phyloP scores from a whole-genome alignment of 1,140 invertebrate species.

The Pararge aegeria region DNA sequence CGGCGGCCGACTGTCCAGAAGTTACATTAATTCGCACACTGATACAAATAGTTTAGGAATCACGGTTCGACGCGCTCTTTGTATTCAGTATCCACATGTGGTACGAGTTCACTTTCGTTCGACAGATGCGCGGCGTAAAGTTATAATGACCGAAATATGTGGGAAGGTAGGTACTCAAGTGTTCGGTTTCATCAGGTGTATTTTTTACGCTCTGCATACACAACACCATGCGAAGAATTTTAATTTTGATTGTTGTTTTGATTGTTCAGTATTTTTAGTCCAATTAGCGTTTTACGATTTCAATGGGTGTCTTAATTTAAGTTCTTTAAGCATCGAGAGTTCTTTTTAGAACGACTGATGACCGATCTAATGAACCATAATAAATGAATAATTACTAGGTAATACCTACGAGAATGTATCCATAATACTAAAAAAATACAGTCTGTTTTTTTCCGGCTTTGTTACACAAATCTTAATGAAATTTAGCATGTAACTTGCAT shows the following conservation, averaged over 20 bases:
- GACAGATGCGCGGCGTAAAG: slow-evolving; percentile 23
- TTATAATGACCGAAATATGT: slow-evolving; percentile 25
- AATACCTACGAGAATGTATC: too few relatives aligned
- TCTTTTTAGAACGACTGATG: too few relatives aligned
- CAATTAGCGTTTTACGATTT: neutral
- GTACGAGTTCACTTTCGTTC: slow-evolving; percentile 52
- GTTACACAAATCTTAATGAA: too few relatives aligned
- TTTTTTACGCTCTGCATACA: slow-evolving; percentile 20
- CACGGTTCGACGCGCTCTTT: slow-evolving; percentile 64
- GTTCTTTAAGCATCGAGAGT: too few relatives aligned
- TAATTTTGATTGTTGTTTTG: neutral
- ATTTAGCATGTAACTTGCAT: too few relatives aligned
- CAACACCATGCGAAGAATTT: slow-evolving; percentile 17
- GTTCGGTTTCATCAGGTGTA: slow-evolving; percentile 9
- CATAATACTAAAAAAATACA: too few relatives aligned
- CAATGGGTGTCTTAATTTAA: neutral
- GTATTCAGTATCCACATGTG: slow-evolving; percentile 41
- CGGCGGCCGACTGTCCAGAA: slow-evolving; percentile 8
- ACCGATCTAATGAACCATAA: too few relatives aligned
- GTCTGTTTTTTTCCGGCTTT: too few relatives aligned
- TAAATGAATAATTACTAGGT: too few relatives aligned
- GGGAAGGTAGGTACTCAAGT: slow-evolving; percentile 16
- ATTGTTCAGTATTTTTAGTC: neutral
- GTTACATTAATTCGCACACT: slow-evolving; percentile 24
- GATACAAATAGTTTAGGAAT: slow-evolving; percentile 46